Evolutionary conservation across 2,888 invertebrate species (phyloP), one percentile per base, ranked within the genome.

Genomic region (Lasioglossum malachurum): DNA sequence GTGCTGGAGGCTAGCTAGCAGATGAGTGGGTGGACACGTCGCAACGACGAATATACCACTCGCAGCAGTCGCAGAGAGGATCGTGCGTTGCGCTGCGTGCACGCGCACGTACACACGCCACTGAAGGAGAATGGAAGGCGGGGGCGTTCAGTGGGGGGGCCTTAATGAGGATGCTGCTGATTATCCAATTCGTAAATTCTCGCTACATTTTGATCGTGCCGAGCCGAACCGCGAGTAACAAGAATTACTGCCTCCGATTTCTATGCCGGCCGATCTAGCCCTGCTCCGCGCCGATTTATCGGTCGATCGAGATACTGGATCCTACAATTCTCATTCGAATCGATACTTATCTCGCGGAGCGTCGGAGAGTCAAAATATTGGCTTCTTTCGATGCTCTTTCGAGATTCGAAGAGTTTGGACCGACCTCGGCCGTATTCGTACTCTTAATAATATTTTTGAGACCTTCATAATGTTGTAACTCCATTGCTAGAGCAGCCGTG

Each of bases 121-220:
- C 88, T 82, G 85, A 87, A 88, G 87, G 89, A 92, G 93, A 94
- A 93, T 93, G 93, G 94, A 94, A 94, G 94, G 94, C 94, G 95
- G 94, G 94, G 95, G 94, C 95, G 95, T 94, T 92, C 91, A 93
- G 93, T 93, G 94, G 94, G 93, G 95, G 95, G 95, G 94, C 95
- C 94, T 95, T 96, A 96, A 97, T 96, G 96, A 97, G 97, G 97
- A 97, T 96, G 96, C 96, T 95, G 95, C 96, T 96, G 95, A 97
- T 97, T 97, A 97, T 97, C 95, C 97, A 96, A 96, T 97, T 96
- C 95, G 95, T 95, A 94, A 95, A 95, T 95, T 95, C 94, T 95
- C 95, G 95, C 95, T 95, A 94, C 94, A 95, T 95, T 95, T 95
- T 95, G 94, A 95, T 95, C 94, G 92, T 89, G 87, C 92, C 90